These are phyloP conservation scores for Steatornis caripensis DNA, from an alignment of 2,113 vertebrate genomes.

Conservation along the genomic window DNA sequence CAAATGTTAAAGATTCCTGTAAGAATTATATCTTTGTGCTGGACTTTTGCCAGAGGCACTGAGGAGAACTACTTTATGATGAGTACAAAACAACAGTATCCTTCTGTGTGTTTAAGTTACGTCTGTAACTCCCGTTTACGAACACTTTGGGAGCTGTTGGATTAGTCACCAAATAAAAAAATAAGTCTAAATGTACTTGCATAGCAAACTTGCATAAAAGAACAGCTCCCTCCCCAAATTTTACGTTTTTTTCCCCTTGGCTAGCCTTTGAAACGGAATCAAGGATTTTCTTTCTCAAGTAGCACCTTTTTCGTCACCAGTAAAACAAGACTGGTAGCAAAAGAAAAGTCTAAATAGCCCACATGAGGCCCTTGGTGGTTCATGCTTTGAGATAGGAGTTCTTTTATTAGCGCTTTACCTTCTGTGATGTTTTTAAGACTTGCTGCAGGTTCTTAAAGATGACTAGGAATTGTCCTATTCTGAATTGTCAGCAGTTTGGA, in stretches of 20 bases:
- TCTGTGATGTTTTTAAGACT: slow-evolving; percentile 19
- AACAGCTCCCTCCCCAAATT: not conserved
- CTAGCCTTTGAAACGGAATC: not conserved
- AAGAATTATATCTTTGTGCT: not conserved
- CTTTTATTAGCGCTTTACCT: slow-evolving; percentile 23
- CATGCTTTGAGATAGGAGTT: not conserved
- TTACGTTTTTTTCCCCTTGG: not conserved
- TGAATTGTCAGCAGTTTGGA: slow-evolving; percentile 24
- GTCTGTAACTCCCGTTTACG: not conserved
- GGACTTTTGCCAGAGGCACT: not conserved
- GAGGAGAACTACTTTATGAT: not conserved
- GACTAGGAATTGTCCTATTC: not conserved
- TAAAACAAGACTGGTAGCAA: not conserved
- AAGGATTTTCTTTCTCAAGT: not conserved
- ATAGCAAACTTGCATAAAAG: not conserved
- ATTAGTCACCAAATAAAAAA: not conserved
- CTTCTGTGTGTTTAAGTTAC: not conserved
- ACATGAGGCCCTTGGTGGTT: not conserved
- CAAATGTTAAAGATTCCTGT: not conserved
- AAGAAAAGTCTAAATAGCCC: not conserved
- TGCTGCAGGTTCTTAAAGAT: slow-evolving; percentile 15
- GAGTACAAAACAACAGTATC: not conserved
- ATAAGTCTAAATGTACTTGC: not conserved
- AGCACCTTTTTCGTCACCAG: not conserved
- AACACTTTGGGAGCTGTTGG: not conserved